Percentiles rank a stretch among this genome's conserved stretches.
Conservation (phyloP, 2,797 vertebrate genomes). For the Scarus forsteni region DNA sequence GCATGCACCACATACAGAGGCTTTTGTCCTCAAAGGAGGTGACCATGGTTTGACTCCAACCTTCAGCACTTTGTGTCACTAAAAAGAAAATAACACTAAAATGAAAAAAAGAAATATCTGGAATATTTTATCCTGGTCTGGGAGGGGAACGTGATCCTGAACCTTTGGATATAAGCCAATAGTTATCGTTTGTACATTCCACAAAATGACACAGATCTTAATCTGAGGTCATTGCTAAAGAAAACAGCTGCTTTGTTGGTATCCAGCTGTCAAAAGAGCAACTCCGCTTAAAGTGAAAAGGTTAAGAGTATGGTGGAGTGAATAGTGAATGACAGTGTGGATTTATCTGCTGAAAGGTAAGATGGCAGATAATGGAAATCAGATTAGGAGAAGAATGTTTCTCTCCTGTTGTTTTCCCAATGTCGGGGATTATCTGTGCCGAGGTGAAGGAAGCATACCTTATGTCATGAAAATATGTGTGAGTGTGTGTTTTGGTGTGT, state of each 20-base stretch:
- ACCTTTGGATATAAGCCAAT: slow-evolving; percentile 16
- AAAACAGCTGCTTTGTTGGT: slow-evolving; percentile 56
- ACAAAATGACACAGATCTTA: slow-evolving; percentile 28
- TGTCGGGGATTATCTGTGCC: slow-evolving; percentile 45
- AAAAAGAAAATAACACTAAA: no score
- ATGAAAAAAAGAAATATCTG: no score
- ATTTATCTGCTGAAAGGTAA: slow-evolving; percentile 27
- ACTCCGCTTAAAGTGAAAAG: slow-evolving; percentile 26
- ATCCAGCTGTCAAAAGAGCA: slow-evolving; percentile 40
- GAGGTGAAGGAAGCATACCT: slow-evolving; percentile 28
- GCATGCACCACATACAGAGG: no score
- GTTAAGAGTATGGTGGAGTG: slow-evolving; percentile 3
- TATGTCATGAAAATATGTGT: slow-evolving; percentile 28
- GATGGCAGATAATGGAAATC: slow-evolving; percentile 50
- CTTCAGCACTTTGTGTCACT: no score
- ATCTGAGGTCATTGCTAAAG: slow-evolving; percentile 43
- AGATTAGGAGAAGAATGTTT: slow-evolving; percentile 37
- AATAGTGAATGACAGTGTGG: slow-evolving; percentile 14
- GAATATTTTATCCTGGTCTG: slow-evolving; percentile 10
- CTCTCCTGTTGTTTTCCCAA: slow-evolving; percentile 25
- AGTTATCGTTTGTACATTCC: slow-evolving; percentile 35
- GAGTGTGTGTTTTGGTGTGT: slow-evolving; percentile 4
- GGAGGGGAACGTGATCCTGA: slow-evolving; percentile 17
- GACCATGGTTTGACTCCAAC: no score
- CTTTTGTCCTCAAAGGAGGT: no score